These are phyloP conservation scores for Acridotheres tristis DNA, from an alignment of 2,797 vertebrate genomes.

Conservation along the genomic window DNA sequence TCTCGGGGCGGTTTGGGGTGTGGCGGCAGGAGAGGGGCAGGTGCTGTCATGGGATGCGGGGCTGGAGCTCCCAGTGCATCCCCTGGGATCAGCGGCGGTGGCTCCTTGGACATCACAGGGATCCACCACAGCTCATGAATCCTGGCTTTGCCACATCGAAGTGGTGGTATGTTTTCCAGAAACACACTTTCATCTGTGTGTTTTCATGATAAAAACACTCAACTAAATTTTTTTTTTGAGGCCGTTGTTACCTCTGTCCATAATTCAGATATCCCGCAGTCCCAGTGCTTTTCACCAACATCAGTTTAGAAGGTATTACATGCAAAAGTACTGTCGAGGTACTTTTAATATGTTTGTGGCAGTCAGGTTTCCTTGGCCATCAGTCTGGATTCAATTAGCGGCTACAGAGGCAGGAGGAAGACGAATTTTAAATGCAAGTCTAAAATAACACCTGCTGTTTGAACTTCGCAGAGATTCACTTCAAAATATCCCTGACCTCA, in stretches of 20 bases:
- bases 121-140: fast-evolving
- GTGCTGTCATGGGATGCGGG: fast-evolving
- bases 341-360: not conserved
- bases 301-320: not conserved
- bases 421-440: not conserved
- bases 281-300: not conserved
- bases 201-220: not conserved
- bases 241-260: fast-evolving
- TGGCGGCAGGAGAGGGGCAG: not conserved
- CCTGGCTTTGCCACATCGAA: not conserved
- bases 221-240: not conserved
- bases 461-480: not conserved
- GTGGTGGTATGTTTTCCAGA: not conserved
- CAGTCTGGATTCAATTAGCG: not conserved
- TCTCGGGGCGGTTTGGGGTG: fast-evolving
- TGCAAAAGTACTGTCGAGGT: not conserved
- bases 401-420: not conserved
- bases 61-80: fast-evolving
- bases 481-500: not conserved
- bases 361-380: not conserved
- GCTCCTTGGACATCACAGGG: fast-evolving
- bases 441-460: not conserved
- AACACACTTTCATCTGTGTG: fast-evolving
- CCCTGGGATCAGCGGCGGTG: fast-evolving
- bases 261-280: not conserved